Conservation (phyloP, 2,113 vertebrate genomes). For the Osmerus mordax region DNA sequence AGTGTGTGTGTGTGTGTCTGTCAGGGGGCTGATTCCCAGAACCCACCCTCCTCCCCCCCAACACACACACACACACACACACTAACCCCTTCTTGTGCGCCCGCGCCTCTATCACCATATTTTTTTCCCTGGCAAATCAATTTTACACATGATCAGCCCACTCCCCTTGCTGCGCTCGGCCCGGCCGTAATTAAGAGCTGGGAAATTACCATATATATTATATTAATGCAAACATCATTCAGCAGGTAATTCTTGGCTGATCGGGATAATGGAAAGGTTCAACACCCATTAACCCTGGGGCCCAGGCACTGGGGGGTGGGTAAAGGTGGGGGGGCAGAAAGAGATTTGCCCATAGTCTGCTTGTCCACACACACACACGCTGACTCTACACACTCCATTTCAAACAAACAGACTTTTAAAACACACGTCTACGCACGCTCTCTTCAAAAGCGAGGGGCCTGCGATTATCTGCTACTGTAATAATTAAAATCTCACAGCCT, state of each 20-base stretch:
- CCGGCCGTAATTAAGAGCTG: slow-evolving; percentile 99
- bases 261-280: slow-evolving; percentile 99
- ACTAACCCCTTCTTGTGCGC: slow-evolving; percentile 72
- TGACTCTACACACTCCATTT: slow-evolving; percentile 16
- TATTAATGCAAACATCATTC: slow-evolving; percentile 99
- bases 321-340: slow-evolving; percentile 60
- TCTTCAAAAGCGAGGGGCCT: slow-evolving; percentile 75
- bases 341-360: slow-evolving; percentile 48
- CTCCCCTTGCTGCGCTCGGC: slow-evolving; percentile 95
- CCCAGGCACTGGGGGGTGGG: slow-evolving; percentile 88
- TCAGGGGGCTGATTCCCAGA: slow-evolving; percentile 37
- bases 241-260: slow-evolving; percentile 99
- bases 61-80: slow-evolving; percentile 68
- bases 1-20: slow-evolving; percentile 20
- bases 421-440: slow-evolving; percentile 35
- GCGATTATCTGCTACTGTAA: slow-evolving; percentile 87
- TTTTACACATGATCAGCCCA: slow-evolving; percentile 99
- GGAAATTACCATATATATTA: slow-evolving; percentile 99
- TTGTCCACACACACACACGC: slow-evolving; percentile 24
- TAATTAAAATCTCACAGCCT: slow-evolving; percentile 86
- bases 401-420: slow-evolving; percentile 53
- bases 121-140: slow-evolving; percentile 99
- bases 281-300: slow-evolving; percentile 99
- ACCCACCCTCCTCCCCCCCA: slow-evolving; percentile 77
- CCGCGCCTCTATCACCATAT: slow-evolving; percentile 89